Conservation (phyloP, 2,888 invertebrate genomes). For the Meteorus colon region DNA sequence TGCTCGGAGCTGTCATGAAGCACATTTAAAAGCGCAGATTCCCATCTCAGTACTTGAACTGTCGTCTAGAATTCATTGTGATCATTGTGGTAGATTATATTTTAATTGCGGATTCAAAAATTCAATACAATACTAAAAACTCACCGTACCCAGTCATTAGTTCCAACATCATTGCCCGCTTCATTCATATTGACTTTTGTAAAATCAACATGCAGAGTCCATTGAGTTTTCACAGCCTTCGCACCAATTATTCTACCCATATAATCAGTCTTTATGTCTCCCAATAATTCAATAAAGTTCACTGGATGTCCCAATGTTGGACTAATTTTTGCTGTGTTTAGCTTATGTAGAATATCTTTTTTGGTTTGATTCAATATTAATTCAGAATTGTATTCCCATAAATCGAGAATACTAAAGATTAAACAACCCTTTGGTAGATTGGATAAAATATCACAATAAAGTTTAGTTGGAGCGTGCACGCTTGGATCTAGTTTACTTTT, state of each 20-base stretch:
- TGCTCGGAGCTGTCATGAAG: slow-evolving; percentile 55
- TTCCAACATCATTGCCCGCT: slow-evolving; percentile 82
- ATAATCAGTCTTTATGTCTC: slow-evolving; percentile 77
- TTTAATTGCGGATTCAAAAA: background rate
- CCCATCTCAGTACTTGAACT: slow-evolving; percentile 66
- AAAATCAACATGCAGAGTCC: slow-evolving; percentile 82
- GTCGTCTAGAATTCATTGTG: slow-evolving; percentile 60
- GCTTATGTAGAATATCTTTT: slow-evolving; percentile 77
- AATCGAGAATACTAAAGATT: slow-evolving; percentile 80
- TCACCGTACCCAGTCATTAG: slow-evolving; percentile 82
- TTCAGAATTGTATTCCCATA: slow-evolving; percentile 80
- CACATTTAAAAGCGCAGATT: slow-evolving; percentile 59
- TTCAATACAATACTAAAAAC: slow-evolving; percentile 46
- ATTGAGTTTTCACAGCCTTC: slow-evolving; percentile 78
- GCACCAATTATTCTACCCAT: slow-evolving; percentile 80
- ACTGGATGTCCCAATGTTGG: slow-evolving; percentile 80
- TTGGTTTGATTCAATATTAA: slow-evolving; percentile 76
- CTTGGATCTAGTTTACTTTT: slow-evolving; percentile 75
- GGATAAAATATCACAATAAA: slow-evolving; percentile 80
- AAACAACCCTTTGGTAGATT: slow-evolving; percentile 79
- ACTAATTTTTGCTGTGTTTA: slow-evolving; percentile 78
- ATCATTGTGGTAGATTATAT: background rate
- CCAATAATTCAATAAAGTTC: slow-evolving; percentile 79
- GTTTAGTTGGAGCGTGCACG: slow-evolving; percentile 75
- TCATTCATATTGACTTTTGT: slow-evolving; percentile 79